Conservation (phyloP, 1,140 invertebrate species). For the Conus ventricosus region DNA sequence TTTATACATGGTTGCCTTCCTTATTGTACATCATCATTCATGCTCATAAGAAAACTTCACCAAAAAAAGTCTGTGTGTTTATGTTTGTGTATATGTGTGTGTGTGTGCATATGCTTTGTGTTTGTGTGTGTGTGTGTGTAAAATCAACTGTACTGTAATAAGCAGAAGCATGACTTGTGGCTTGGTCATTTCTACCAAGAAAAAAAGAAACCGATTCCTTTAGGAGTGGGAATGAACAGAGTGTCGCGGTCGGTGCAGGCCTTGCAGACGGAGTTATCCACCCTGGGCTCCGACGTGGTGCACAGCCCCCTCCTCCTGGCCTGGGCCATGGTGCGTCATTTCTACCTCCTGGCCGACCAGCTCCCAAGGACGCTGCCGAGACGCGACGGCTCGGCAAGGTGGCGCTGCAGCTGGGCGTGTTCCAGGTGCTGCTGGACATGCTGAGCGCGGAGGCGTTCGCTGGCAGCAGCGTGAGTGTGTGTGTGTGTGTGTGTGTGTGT, state of each 20-base stretch:
- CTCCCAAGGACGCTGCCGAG: not conserved
- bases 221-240: too few species aligned
- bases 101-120: too few species aligned
- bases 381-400: slow-evolving; percentile 64
- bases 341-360: slow-evolving; percentile 34
- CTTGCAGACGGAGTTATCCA: slow-evolving; percentile 48
- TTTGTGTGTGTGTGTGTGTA: too few species aligned
- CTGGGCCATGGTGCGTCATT: slow-evolving; percentile 70
- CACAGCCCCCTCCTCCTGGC: slow-evolving; percentile 73
- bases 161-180: too few species aligned
- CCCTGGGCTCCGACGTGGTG: slow-evolving; percentile 56
- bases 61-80: too few species aligned
- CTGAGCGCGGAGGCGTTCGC: slow-evolving; percentile 62
- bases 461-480: slow-evolving; percentile 63
- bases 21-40: too few species aligned
- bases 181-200: too few species aligned
- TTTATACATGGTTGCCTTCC: too few species aligned
- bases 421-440: slow-evolving; percentile 65
- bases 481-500: slow-evolving; percentile 37
- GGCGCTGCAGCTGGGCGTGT: slow-evolving; percentile 71
- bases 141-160: too few species aligned
- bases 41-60: too few species aligned
- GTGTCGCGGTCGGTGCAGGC: not conserved
- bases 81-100: too few species aligned
- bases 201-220: too few species aligned